Percentiles rank a stretch among this genome's conserved stretches.
Evolutionary conservation across 2,113 vertebrate genomes (phyloP).

Genomic region (Phainopepla nitens): DNA sequence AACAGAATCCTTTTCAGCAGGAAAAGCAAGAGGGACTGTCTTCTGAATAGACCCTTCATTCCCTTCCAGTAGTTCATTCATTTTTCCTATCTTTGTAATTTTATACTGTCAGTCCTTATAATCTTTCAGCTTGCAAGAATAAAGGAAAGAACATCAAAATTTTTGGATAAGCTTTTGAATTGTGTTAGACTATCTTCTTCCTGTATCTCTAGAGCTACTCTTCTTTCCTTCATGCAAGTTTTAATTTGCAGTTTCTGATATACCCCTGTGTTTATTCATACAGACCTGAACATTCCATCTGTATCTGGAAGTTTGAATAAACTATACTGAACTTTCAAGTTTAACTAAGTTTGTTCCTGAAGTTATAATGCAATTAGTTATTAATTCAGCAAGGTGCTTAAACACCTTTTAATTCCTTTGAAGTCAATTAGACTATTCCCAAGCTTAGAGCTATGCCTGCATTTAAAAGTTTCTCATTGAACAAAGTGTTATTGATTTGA

Average conservation of each 20-base stretch:
- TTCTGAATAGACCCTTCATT: constrained; percentile 45
- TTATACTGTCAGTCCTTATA: constrained; percentile 1
- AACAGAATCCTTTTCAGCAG: constrained; percentile 23
- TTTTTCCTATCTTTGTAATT: constrained; percentile 39
- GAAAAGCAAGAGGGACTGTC: not conserved
- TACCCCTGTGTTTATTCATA: not conserved
- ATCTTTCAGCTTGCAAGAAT: constrained; percentile 17
- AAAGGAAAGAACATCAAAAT: not conserved
- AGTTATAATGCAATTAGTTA: constrained; percentile 33
- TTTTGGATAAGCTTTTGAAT: not conserved
- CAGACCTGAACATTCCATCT: not conserved
- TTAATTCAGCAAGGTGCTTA: constrained; percentile 44
- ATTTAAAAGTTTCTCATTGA: not conserved
- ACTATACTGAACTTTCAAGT: not conserved
- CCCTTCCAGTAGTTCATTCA: constrained; percentile 15
- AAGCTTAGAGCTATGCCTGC: not conserved
- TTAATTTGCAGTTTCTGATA: constrained; percentile 1
- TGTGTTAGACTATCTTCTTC: not conserved
- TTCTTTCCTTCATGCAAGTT: not conserved
- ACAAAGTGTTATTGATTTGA: not conserved
- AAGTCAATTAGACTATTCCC: constrained; percentile 38
- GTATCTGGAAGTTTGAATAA: not conserved
- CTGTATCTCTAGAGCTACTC: not conserved
- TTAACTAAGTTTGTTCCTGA: not conserved
- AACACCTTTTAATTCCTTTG: constrained; percentile 25